Percentiles rank a stretch among this genome's conserved stretches.
Conservation (phyloP, 2,888 invertebrate genomes). For the Drosophila kanekoi region DNA sequence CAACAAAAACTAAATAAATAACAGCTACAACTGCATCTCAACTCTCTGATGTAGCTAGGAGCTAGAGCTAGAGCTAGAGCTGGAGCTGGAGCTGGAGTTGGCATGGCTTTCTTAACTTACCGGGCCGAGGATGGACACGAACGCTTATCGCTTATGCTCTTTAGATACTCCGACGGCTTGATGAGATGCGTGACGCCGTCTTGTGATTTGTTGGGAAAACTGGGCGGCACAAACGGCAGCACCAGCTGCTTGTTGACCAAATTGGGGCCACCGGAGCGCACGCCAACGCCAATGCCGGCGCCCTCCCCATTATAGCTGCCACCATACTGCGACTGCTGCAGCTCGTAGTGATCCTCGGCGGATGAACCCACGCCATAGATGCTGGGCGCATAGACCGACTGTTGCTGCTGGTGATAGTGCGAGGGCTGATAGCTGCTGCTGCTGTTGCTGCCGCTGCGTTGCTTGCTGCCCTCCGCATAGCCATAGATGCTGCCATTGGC, state of each 20-base stretch:
- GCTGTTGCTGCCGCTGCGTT: slow-evolving; percentile 51
- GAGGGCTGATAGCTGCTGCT: slow-evolving; percentile 46
- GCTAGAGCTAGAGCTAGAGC: slow-evolving; percentile 25
- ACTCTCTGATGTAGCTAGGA: slow-evolving; percentile 1
- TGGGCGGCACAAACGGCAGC: slow-evolving; percentile 95
- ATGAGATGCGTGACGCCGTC: slow-evolving; percentile 93
- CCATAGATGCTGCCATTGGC: slow-evolving; percentile 54
- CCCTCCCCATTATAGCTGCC: slow-evolving; percentile 58
- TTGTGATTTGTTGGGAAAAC: slow-evolving; percentile 90
- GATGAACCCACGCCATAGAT: slow-evolving; percentile 72
- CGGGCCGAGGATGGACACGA: slow-evolving; percentile 86
- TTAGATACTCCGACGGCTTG: slow-evolving; percentile 96
- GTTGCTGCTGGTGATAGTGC: slow-evolving; percentile 60
- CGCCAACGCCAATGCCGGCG: slow-evolving; percentile 54
- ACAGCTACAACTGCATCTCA: too few relatives aligned
- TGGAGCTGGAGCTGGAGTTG: slow-evolving; percentile 16
- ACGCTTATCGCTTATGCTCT: slow-evolving; percentile 90
- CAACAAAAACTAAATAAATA: too few relatives aligned
- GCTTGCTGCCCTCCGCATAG: slow-evolving; percentile 58
- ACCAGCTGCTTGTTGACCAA: slow-evolving; percentile 94
- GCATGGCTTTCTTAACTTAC: slow-evolving; percentile 75
- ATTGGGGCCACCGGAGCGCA: slow-evolving; percentile 86
- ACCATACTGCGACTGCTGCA: slow-evolving; percentile 82
- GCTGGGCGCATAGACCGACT: slow-evolving; percentile 70
- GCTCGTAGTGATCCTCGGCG: slow-evolving; percentile 82